Evolutionary conservation across 1,140 invertebrate genomes (phyloP).

Genomic region (Hyphantria cunea): DNA sequence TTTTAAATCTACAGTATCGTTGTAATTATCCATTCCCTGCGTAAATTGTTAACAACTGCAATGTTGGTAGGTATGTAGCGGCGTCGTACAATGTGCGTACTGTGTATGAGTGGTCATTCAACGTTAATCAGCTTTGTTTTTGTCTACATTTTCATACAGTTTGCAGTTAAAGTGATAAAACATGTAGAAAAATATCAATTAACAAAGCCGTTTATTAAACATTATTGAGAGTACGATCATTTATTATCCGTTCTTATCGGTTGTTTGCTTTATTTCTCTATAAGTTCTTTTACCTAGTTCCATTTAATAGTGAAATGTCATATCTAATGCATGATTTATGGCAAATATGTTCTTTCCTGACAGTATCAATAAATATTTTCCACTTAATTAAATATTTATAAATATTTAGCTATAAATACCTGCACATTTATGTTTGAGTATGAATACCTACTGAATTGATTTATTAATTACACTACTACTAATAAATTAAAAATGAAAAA

Average conservation of each 20-base stretch:
- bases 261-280: conserved; percentile 59
- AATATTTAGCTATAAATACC: no score
- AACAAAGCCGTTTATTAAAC: conserved; percentile 68
- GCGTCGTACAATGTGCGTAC: neutral
- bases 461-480: no score
- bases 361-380: no score
- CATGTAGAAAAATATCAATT: conserved; percentile 59
- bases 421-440: no score
- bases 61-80: neutral
- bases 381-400: no score
- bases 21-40: neutral
- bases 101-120: neutral
- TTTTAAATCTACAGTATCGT: conserved; percentile 5
- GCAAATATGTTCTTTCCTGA: no score
- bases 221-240: conserved; percentile 59
- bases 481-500: no score
- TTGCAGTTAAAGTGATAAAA: conserved; percentile 51
- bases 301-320: conserved; percentile 23
- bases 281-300: conserved; percentile 67
- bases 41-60: conserved; percentile 12
- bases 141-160: conserved; percentile 40
- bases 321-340: neutral
- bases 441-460: no score
- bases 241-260: conserved; percentile 69
- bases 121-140: conserved; percentile 35